Percentiles rank a stretch among this genome's conserved stretches.
Conservation (phyloP, 2,113 vertebrate species). For the Uria aalge region DNA sequence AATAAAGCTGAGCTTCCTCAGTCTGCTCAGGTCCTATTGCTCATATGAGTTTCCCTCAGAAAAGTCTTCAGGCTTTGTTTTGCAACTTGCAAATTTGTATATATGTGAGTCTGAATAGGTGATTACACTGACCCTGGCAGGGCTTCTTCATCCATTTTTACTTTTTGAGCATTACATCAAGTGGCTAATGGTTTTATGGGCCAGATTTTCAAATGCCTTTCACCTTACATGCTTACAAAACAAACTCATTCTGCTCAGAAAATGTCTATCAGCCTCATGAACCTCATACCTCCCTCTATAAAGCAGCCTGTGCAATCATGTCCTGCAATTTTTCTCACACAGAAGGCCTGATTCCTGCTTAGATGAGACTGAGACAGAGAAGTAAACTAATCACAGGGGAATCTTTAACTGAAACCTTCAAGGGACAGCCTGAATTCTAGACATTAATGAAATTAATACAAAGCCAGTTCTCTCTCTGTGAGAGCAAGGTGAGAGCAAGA, state of each 20-base stretch:
- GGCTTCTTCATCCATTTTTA: neutral
- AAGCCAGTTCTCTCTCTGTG: neutral
- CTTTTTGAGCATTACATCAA: neutral
- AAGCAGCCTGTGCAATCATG: neutral
- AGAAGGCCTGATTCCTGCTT: neutral
- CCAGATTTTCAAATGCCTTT: neutral
- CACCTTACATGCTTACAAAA: neutral
- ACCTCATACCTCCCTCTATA: neutral
- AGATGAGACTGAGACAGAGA: neutral
- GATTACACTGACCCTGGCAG: neutral
- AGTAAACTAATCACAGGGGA: neutral
- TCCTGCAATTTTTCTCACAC: neutral
- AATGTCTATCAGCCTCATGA: neutral
- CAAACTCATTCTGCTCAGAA: neutral
- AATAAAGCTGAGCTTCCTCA: neutral
- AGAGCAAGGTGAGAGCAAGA: neutral
- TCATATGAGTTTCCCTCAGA: neutral
- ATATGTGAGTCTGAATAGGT: neutral
- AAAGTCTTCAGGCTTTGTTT: neutral
- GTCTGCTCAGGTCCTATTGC: neutral
- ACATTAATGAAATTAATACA: neutral
- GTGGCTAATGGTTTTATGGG: rapidly evolving
- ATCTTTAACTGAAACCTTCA: neutral
- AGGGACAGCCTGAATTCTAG: neutral
- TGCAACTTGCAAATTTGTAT: neutral